These are phyloP conservation scores for Timema cristinae DNA, from an alignment of 2,888 invertebrate genomes.

Conservation along the genomic window DNA sequence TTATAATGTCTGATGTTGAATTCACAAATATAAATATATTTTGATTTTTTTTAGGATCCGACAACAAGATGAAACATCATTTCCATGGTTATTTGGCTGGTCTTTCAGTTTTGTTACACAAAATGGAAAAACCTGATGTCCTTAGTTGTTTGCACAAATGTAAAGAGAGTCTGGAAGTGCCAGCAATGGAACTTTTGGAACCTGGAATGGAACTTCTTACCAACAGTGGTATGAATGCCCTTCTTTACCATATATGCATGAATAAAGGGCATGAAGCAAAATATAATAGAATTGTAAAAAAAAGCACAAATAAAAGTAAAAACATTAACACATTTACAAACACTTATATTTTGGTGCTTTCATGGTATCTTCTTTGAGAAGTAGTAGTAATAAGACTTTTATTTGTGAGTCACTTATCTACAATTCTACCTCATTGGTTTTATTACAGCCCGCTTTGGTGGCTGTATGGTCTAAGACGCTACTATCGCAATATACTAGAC, in stretches of 20 bases:
- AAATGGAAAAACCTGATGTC: conserved; percentile 68
- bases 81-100: conserved; percentile 87
- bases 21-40: conserved; percentile 6
- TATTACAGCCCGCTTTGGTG: no score
- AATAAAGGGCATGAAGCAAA: neutral
- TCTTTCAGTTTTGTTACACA: conserved; percentile 72
- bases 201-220: conserved; percentile 74
- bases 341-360: no score
- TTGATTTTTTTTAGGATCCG: conserved; percentile 59
- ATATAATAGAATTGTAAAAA: neutral
- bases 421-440: no score
- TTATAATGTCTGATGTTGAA: neutral
- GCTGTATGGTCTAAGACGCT: no score
- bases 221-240: conserved; percentile 50
- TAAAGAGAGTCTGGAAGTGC: conserved; percentile 75
- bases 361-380: no score
- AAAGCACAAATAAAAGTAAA: no score
- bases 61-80: conserved; percentile 86
- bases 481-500: no score
- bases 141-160: conserved; percentile 75
- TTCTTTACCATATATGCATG: neutral
- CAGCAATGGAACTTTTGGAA: conserved; percentile 67
- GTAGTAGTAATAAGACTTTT: no score
- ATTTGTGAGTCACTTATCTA: no score
- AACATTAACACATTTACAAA: no score